Evolutionary conservation across 2,113 vertebrate species (phyloP).

Genomic region (Euleptes europaea): DNA sequence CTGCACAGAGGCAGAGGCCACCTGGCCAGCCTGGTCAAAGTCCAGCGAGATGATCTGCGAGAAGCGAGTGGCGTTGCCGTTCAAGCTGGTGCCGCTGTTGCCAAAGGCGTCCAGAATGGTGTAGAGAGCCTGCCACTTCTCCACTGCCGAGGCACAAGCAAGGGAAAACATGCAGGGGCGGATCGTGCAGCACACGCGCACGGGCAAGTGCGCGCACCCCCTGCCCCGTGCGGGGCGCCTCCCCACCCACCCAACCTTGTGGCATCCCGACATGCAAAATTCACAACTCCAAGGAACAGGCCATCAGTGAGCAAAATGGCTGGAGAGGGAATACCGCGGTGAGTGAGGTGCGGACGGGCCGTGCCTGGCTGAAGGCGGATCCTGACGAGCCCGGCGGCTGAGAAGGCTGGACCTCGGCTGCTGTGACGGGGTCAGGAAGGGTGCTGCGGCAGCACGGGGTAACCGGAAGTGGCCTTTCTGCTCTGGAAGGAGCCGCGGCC

Average conservation of each 20-base stretch:
- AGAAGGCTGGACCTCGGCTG: not conserved
- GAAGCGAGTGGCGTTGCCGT: slow-evolving; percentile 91
- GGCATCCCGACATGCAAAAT: not conserved
- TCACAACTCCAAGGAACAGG: not conserved
- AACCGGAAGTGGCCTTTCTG: not conserved
- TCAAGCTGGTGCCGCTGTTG: slow-evolving; percentile 89
- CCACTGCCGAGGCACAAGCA: slow-evolving; percentile 75
- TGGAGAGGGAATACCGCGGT: not conserved
- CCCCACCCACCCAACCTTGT: not conserved
- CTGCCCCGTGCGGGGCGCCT: no score
- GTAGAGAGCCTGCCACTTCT: slow-evolving; percentile 97
- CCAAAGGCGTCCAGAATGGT: slow-evolving; percentile 96
- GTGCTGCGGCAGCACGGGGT: no score
- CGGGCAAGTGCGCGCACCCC: not conserved
- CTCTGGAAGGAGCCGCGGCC: not conserved
- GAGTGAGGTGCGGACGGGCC: not conserved
- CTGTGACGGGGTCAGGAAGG: not conserved
- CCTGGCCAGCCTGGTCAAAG: slow-evolving; percentile 96
- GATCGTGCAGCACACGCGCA: not conserved
- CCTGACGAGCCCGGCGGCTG: not conserved
- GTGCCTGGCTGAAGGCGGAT: not conserved
- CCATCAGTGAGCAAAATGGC: not conserved
- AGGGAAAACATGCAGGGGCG: slow-evolving; percentile 21
- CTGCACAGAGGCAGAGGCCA: slow-evolving; percentile 96
- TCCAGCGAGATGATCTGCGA: slow-evolving; percentile 95